These are phyloP conservation scores for Drosophila niveifrons DNA, from an alignment of 2,888 invertebrate genomes.

Conservation along the genomic window DNA sequence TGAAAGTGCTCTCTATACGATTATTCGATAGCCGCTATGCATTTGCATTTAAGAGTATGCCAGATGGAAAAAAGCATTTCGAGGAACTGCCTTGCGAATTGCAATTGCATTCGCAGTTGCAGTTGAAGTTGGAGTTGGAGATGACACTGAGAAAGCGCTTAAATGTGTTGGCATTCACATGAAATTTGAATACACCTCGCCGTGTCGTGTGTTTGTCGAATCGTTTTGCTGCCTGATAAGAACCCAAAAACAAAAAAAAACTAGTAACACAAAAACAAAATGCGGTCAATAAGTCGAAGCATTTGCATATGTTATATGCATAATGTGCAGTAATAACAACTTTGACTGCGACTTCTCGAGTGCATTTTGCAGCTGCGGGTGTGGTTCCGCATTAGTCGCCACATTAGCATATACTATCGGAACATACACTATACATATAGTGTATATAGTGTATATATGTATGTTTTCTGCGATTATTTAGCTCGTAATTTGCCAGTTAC, in stretches of 20 bases:
- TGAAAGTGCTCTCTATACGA: too few relatives aligned
- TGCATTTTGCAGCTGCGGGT: conserved; percentile 32
- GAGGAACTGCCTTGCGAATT: too few relatives aligned
- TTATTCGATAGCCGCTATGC: too few relatives aligned
- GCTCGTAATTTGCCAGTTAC: conserved; percentile 11
- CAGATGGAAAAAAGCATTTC: too few relatives aligned
- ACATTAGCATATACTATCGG: conserved; percentile 33
- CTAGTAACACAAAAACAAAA: conserved; percentile 9
- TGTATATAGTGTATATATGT: not conserved
- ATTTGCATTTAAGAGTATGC: too few relatives aligned
- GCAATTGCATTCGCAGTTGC: too few relatives aligned
- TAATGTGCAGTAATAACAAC: conserved; percentile 34
- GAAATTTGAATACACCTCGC: conserved; percentile 1
- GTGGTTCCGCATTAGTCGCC: conserved; percentile 33
- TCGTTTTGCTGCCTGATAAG: conserved; percentile 30
- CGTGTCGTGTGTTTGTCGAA: not conserved
- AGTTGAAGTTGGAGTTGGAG: too few relatives aligned
- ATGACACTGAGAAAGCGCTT: conserved; percentile 21
- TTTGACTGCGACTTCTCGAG: conserved; percentile 6
- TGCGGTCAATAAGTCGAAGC: conserved; percentile 36
- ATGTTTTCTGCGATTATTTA: conserved; percentile 14
- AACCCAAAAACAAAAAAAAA: not conserved
- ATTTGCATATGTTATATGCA: conserved; percentile 58
- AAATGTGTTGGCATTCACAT: not conserved
- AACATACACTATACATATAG: not conserved